These are phyloP conservation scores for Philopedon plagiatum DNA, from an alignment of 2,888 invertebrate genomes.

Conservation along the genomic window DNA sequence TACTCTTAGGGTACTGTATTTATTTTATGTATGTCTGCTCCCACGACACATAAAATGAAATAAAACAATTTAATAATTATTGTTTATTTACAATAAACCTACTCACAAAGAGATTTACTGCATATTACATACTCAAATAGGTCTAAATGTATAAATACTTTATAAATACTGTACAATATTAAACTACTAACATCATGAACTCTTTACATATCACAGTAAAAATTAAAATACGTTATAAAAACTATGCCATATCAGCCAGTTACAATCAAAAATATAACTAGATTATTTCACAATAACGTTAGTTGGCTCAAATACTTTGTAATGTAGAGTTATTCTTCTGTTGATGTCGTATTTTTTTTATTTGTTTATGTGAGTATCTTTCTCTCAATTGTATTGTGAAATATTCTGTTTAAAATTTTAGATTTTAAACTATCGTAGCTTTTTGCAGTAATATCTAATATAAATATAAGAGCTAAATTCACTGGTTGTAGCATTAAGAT, in stretches of 20 bases:
- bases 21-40: no score
- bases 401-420: not conserved
- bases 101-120: conserved; percentile 20
- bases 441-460: not conserved
- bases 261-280: not conserved
- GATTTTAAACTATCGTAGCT: not conserved
- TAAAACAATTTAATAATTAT: not conserved
- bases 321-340: no score
- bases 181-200: conserved; percentile 30
- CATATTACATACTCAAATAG: not conserved
- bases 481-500: not conserved
- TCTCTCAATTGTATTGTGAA: conserved; percentile 3
- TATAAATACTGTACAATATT: conserved; percentile 50
- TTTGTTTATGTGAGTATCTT: not conserved
- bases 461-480: not conserved
- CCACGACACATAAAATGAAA: not conserved
- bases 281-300: not conserved
- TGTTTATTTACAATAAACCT: conserved; percentile 20
- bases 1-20: no score
- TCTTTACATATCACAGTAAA: conserved; percentile 61
- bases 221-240: conserved; percentile 39
- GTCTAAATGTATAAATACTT: conserved; percentile 30
- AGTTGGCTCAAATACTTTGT: not conserved
- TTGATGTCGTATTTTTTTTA: no score
- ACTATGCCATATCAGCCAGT: not conserved